Conservation (phyloP, 1,140 invertebrate species). For the Drosophila bipectinata region DNA sequence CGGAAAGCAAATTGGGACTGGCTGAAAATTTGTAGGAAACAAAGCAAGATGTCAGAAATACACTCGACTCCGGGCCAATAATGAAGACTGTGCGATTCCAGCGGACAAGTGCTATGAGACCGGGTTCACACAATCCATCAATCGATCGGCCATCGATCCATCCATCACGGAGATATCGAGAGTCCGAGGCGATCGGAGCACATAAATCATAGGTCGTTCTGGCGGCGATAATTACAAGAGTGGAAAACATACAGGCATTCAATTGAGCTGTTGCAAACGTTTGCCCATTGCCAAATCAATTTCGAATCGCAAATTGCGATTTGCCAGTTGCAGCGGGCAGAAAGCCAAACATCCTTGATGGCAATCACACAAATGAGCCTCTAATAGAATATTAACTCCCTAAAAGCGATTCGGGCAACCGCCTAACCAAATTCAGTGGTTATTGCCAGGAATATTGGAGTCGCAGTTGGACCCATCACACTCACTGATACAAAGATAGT, state of each 20-base stretch:
- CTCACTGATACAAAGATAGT: constrained; percentile 15
- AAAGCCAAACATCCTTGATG: constrained; percentile 69
- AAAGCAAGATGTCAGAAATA: constrained; percentile 80
- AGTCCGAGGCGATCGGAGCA: constrained; percentile 33
- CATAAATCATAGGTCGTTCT: constrained; percentile 63
- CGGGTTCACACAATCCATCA: constrained; percentile 78
- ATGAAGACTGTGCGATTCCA: constrained; percentile 43
- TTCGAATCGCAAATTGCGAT: background rate
- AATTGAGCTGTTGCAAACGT: constrained; percentile 38
- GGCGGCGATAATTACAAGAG: constrained; percentile 60
- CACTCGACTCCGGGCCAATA: constrained; percentile 57
- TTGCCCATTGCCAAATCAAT: constrained; percentile 41
- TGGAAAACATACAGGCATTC: constrained; percentile 40
- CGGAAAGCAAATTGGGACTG: constrained; percentile 62
- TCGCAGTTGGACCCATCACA: constrained; percentile 22
- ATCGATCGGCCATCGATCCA: constrained; percentile 62
- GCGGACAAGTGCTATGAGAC: constrained; percentile 65
- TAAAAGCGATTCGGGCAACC: constrained; percentile 63
- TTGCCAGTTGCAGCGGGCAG: background rate
- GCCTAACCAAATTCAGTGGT: constrained; percentile 51
- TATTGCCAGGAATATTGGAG: constrained; percentile 36
- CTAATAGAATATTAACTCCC: constrained; percentile 83
- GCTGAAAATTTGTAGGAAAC: constrained; percentile 50
- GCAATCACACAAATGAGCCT: constrained; percentile 82
- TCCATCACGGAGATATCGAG: constrained; percentile 71